Base-by-base conservation (phyloP, 1,140 invertebrate genomes). In the Arion vulgaris region DNA sequence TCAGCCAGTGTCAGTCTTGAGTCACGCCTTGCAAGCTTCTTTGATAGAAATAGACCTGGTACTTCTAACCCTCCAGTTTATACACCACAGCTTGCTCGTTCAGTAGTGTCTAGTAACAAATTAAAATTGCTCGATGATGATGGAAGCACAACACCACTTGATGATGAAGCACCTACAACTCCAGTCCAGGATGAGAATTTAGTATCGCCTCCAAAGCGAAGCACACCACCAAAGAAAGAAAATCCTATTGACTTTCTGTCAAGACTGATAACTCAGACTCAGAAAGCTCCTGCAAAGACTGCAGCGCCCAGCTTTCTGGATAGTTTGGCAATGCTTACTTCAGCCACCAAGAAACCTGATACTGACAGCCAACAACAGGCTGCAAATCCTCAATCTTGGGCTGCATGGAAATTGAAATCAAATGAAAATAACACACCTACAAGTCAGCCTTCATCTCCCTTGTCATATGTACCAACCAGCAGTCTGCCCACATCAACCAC, bases 241-340 rank as follows among this genome's bases (percentile, higher is more conserved):
- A 90, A 91, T 80, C 89, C 90, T 9, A 90, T 91, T 36, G 90
- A 90, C 78, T 90, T 91, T 83, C 83, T 91, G 15, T 90, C 90
- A n/a, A 86, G 89, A 80, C 86, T 90, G 17, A 87, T 91, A 51
- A 85, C 86, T 66, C 87, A 91, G 84, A 87, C 88, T 23, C 84
- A 89, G 51, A 88, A 89, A 81, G 75, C 85, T 15, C 79, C 82
- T 23, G 57, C 78, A 13, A 75, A 84, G 32, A 69, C 72, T 34
- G 80, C 57, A 49, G 80, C 83, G 36, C 79, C 88, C 9, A 89
- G 84, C 72, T 91, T 91, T 73, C 77, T 91, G 32, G 86, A 90
- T 69, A 90, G 86, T 79, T 83, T 90, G 41, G 82, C 86, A 7
- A 69, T 88, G 32, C 81, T 91, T 45, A 87, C 86, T 17, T 82